phyloP scores from a whole-genome alignment of 2,888 invertebrate genomes.

The Xestia rhomboidea region DNA sequence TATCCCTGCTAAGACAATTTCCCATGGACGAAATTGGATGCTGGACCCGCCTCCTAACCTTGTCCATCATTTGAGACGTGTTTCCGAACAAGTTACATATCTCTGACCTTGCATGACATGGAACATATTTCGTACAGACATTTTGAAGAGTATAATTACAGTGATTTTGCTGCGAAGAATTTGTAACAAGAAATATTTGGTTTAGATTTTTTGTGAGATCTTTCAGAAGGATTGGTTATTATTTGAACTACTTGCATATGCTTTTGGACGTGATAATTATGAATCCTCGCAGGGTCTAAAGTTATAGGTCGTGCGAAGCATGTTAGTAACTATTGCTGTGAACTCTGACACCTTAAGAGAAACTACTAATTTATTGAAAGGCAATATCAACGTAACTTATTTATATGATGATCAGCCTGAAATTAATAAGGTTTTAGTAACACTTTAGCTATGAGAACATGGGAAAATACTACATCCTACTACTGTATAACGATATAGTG shows the following conservation, averaged over 20 bases:
- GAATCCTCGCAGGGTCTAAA: background rate
- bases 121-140: slow-evolving; percentile 42
- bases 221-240: background rate
- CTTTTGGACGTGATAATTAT: background rate
- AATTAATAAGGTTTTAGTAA: background rate
- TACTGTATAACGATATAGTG: background rate
- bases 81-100: slow-evolving; percentile 42
- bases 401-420: background rate
- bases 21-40: slow-evolving; percentile 33
- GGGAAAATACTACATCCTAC: background rate
- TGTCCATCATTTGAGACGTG: slow-evolving; percentile 31
- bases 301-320: slow-evolving; percentile 12
- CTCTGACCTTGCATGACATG: slow-evolving; percentile 55
- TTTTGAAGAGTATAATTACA: slow-evolving; percentile 45
- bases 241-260: background rate
- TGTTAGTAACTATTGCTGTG: slow-evolving; percentile 3
- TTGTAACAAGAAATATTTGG: slow-evolving; percentile 30
- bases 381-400: background rate
- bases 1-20: background rate
- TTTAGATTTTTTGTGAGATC: slow-evolving; percentile 20
- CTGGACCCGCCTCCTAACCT: slow-evolving; percentile 34
- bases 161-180: slow-evolving; percentile 27
- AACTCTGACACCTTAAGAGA: slow-evolving; percentile 22
- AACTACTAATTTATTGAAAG: slow-evolving; percentile 22
- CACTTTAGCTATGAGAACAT: background rate